Evolutionary conservation across 1,140 invertebrate genomes (phyloP).

Genomic region (Drosophila persimilis): DNA sequence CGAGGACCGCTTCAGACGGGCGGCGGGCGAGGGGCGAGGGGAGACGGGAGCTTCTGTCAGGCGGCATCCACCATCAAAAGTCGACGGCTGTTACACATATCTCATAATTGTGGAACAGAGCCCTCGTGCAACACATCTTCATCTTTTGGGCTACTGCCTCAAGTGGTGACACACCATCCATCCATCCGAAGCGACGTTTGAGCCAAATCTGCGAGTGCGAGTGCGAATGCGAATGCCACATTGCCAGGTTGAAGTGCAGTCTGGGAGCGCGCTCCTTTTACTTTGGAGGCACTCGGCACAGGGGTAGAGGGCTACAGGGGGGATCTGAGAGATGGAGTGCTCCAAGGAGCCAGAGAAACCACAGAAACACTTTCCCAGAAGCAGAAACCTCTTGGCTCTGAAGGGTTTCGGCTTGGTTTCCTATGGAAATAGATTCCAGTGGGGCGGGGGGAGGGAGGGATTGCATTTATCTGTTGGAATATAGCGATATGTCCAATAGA

Average conservation of each 20-base stretch:
- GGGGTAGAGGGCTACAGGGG: too few species aligned
- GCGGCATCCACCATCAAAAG: conserved; percentile 65
- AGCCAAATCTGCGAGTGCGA: conserved; percentile 1
- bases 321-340: conserved; percentile 16
- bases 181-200: too few species aligned
- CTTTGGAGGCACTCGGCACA: background rate
- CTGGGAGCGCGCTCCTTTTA: conserved; percentile 25
- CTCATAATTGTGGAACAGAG: conserved; percentile 47
- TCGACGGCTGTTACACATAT: conserved; percentile 63
- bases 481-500: too few species aligned
- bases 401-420: too few species aligned
- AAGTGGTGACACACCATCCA: conserved; percentile 64
- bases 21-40: too few species aligned
- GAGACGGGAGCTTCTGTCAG: conserved; percentile 19
- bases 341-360: conserved; percentile 7
- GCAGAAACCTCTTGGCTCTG: too few species aligned
- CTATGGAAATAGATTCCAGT: too few species aligned
- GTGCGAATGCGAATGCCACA: background rate
- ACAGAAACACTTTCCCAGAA: background rate
- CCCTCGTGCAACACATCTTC: conserved; percentile 36
- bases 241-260: background rate
- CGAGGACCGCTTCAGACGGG: background rate
- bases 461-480: too few species aligned
- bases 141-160: conserved; percentile 37
- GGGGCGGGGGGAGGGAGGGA: too few species aligned